Evolutionary conservation across 2,113 vertebrate genomes (phyloP).

Genomic region (Sterrhoptilus dennistouni): DNA sequence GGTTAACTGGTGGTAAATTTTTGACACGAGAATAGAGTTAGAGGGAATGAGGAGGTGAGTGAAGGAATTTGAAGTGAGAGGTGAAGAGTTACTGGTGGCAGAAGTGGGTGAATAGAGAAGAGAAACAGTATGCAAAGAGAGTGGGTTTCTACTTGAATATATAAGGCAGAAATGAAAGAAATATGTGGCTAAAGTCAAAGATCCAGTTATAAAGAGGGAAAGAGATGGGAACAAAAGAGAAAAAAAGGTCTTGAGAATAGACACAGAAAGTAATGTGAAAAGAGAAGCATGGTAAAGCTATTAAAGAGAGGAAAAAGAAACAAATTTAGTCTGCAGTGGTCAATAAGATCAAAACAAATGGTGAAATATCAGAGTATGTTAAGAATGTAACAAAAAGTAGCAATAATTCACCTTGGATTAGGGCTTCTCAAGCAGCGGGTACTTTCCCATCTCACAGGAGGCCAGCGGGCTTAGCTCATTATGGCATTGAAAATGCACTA

Average conservation of each 20-base stretch:
- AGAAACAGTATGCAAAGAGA: not conserved
- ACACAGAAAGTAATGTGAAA: not conserved
- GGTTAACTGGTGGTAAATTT: not conserved
- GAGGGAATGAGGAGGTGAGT: not conserved
- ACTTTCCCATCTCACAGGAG: slow-evolving; percentile 28
- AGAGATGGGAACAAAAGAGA: not conserved
- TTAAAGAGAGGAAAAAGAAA: not conserved
- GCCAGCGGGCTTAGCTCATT: not conserved
- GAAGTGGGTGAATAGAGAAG: not conserved
- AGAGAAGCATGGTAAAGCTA: not conserved
- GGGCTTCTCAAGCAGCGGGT: not conserved
- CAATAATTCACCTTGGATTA: slow-evolving; percentile 10
- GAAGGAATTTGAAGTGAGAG: not conserved
- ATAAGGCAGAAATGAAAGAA: not conserved
- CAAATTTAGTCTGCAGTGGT: not conserved
- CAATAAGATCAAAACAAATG: not conserved
- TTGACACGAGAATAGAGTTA: not conserved
- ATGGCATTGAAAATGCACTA: slow-evolving; percentile 15
- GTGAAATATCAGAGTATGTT: not conserved
- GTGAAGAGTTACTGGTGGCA: not conserved
- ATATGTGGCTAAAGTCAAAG: not conserved
- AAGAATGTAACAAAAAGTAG: slow-evolving; percentile 17
- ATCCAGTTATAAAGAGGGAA: not conserved
- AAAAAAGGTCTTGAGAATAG: not conserved
- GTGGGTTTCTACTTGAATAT: not conserved